Conservation (phyloP, 2,113 vertebrate species). For the Galemys pyrenaicus region DNA sequence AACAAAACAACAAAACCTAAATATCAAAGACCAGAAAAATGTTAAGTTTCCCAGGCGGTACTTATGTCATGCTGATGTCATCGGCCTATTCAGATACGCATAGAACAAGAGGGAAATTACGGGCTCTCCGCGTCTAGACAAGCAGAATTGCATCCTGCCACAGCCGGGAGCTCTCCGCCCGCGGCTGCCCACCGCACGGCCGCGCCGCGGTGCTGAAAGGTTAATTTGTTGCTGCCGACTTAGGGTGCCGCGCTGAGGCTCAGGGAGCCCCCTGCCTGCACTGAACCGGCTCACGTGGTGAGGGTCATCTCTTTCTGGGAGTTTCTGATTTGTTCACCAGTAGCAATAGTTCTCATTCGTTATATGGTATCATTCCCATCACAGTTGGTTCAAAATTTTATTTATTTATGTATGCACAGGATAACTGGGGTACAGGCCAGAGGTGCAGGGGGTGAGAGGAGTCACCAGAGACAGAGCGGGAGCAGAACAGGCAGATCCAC, state of each 20-base stretch:
- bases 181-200: too few species aligned
- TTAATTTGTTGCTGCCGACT: background rate
- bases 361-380: too few species aligned
- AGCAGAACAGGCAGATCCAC: too few species aligned
- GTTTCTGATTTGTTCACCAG: background rate
- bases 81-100: background rate
- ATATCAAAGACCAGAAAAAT: background rate
- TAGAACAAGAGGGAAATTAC: constrained; percentile 12
- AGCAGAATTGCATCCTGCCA: background rate
- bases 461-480: too few species aligned
- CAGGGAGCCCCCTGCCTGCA: background rate
- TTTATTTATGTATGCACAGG: too few species aligned
- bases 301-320: background rate
- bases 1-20: too few species aligned
- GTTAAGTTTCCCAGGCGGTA: background rate
- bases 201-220: too few species aligned
- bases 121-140: constrained; percentile 34
- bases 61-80: constrained; percentile 7
- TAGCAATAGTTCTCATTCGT: background rate
- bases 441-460: too few species aligned
- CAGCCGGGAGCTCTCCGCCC: background rate
- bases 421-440: too few species aligned
- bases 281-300: background rate
- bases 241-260: too few species aligned
- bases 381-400: too few species aligned